A percentile compares a stretch with the other conserved stretches of the same genome.
These are phyloP conservation scores for Pterobdella sp. DNA, from an alignment of 2,888 invertebrate species.

Conservation along the genomic window DNA sequence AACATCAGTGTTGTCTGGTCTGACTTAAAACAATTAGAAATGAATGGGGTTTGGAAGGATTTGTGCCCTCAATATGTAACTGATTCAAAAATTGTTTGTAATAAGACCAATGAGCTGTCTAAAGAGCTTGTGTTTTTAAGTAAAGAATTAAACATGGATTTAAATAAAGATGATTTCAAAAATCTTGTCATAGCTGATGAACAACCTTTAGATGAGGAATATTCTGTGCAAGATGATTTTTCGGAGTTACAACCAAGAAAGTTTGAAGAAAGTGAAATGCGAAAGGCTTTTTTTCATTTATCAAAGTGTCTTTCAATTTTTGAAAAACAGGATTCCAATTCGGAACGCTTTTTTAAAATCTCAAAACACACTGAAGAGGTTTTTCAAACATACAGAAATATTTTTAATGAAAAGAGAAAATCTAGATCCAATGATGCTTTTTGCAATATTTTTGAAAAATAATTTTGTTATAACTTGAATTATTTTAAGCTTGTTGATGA, in stretches of 20 bases:
- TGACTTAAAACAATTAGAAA: not conserved
- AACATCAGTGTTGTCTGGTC: constrained; percentile 10
- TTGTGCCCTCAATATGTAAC: constrained; percentile 2
- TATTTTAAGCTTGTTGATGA: too few species aligned
- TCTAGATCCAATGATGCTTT: too few species aligned
- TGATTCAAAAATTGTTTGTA: not conserved
- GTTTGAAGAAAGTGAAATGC: not conserved
- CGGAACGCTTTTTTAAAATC: not conserved
- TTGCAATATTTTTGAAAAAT: too few species aligned
- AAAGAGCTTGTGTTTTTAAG: not conserved
- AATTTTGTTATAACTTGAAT: too few species aligned
- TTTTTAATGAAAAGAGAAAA: not conserved
- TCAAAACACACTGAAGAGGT: not conserved
- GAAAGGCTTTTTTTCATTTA: not conserved
- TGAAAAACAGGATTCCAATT: not conserved
- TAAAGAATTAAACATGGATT: not conserved
- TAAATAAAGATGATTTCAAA: not conserved
- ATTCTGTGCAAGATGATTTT: not conserved
- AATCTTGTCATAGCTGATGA: not conserved
- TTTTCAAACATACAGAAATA: not conserved
- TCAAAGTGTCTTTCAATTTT: not conserved
- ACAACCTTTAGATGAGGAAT: not conserved
- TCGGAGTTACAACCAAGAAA: not conserved
- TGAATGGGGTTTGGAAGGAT: constrained; percentile 8
- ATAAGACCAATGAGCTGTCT: not conserved